Percentiles rank a stretch among this genome's conserved stretches.
phyloP scores from a whole-genome alignment of 2,113 vertebrate species.

The Arothron firmamentum region DNA sequence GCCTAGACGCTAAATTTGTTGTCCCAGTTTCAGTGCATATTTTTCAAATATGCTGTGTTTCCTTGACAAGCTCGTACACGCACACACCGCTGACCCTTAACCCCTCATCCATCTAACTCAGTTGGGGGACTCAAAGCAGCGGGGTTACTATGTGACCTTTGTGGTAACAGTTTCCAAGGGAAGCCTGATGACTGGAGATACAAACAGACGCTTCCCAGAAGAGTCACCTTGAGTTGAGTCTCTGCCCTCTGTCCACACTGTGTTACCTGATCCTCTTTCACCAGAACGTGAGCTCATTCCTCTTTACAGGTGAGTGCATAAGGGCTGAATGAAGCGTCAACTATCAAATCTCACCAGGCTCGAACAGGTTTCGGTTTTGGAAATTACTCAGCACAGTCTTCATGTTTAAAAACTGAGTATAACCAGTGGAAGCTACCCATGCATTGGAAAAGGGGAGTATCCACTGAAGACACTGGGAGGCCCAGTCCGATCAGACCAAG shows the following conservation, averaged over 20 bases:
- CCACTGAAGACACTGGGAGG: neutral
- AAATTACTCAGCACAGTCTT: neutral
- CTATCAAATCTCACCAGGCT: conserved; percentile 30
- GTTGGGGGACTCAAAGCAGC: neutral
- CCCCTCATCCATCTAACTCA: conserved; percentile 13
- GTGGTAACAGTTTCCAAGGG: neutral
- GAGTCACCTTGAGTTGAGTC: conserved; percentile 26
- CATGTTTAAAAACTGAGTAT: neutral
- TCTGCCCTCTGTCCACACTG: neutral
- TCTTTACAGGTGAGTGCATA: conserved; percentile 6
- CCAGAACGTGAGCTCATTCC: neutral
- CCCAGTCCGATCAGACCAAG: neutral
- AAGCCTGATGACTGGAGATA: conserved; percentile 1
- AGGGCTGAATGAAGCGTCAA: neutral
- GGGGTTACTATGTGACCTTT: neutral
- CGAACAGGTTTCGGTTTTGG: conserved; percentile 20
- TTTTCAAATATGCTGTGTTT: conserved; percentile 30
- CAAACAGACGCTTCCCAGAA: neutral
- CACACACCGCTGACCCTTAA: conserved; percentile 27
- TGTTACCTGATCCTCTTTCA: conserved; percentile 28
- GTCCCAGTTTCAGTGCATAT: conserved; percentile 4
- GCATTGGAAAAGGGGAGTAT: conserved; percentile 27
- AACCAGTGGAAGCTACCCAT: conserved; percentile 38
- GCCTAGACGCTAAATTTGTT: conserved; percentile 20
- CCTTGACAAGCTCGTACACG: conserved; percentile 36